Base-by-base conservation (phyloP, 2,888 invertebrate genomes). In the Myathropa florea region DNA sequence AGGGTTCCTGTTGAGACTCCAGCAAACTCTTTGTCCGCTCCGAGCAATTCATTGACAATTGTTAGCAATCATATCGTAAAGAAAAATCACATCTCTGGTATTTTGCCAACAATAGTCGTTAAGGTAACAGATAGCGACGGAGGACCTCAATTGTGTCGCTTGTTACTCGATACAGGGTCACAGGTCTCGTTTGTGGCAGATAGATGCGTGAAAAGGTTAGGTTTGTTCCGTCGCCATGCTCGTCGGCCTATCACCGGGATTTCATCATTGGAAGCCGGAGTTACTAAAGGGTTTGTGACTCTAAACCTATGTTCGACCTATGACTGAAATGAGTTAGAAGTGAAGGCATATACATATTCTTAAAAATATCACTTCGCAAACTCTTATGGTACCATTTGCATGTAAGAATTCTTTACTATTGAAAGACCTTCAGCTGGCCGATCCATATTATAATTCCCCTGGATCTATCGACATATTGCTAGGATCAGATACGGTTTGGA, bases 281-380 rank as follows among this genome's bases (percentile, higher is more conserved):
- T 63, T n/a, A 63, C 63, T 0, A 23, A 33, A 3, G 63, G 36
- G 0, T 14, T 46, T 0, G 64, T 65, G 10, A 36, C 18, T 0
- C 10, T 76, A 9, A n/a, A 3, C 0, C 24, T 75, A 12, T n/a
- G n/a, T 24, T 73, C 64, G 24, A 21, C 24, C 9, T 12, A 57
- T 21, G 10, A 30, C 18, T 60, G 53, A 3, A 30, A 10, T 55
- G 3, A 10, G 10, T 14, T 53, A 6, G 23, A 30, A 14, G 10
- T 65, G 12, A 28, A 75, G 3, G 75, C 57, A 7, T 65, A 39
- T n/a, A n/a, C n/a, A 39, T 18, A 57, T 64, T 39, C 23, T 75
- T 9, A 76, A 46, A 1, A 61, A 24, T 10, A 76, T 68, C n/a
- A 53, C 53, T 26, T 53, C 26, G 24, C 26, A 26, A 26, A 65